phyloP scores from a whole-genome alignment of 2,888 invertebrate genomes.

The Coremacera marginata region DNA sequence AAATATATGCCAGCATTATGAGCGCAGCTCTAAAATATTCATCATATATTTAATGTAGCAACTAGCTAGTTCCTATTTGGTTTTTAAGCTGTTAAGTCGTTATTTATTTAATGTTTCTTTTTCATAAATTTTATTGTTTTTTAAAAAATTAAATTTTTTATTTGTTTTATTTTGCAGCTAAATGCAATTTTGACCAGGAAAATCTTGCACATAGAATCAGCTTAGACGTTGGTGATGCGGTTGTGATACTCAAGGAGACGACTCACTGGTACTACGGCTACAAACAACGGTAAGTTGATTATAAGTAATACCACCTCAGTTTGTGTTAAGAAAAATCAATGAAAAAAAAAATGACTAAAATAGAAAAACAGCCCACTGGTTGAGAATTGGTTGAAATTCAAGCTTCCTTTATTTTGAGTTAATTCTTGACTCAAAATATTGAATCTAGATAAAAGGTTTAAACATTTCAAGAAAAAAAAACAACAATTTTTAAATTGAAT shows the following conservation, averaged over 20 bases:
- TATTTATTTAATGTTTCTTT: not conserved
- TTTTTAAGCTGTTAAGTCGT: conserved; percentile 39
- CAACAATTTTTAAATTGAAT: no score
- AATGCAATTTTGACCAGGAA: conserved; percentile 68
- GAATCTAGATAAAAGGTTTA: no score
- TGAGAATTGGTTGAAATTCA: no score
- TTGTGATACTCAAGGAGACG: conserved; percentile 67
- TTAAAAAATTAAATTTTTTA: not conserved
- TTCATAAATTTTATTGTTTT: not conserved
- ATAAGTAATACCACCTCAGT: no score
- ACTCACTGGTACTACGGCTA: conserved; percentile 69
- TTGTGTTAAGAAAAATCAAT: no score
- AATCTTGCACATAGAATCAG: conserved; percentile 67
- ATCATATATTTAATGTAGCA: conserved; percentile 11
- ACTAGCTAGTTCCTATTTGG: conserved; percentile 41
- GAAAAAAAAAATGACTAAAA: no score
- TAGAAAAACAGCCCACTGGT: no score
- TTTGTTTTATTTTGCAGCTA: conserved; percentile 58
- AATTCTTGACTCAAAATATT: no score
- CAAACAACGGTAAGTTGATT: conserved; percentile 67
- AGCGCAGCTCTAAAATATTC: not conserved
- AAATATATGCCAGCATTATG: not conserved
- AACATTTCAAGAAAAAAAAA: no score
- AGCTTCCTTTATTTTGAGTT: no score
- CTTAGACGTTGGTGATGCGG: conserved; percentile 68